Percentiles rank a stretch among this genome's conserved stretches.
These are phyloP conservation scores for Ruditapes philippinarum DNA, from an alignment of 1,140 invertebrate genomes.

Conservation along the genomic window DNA sequence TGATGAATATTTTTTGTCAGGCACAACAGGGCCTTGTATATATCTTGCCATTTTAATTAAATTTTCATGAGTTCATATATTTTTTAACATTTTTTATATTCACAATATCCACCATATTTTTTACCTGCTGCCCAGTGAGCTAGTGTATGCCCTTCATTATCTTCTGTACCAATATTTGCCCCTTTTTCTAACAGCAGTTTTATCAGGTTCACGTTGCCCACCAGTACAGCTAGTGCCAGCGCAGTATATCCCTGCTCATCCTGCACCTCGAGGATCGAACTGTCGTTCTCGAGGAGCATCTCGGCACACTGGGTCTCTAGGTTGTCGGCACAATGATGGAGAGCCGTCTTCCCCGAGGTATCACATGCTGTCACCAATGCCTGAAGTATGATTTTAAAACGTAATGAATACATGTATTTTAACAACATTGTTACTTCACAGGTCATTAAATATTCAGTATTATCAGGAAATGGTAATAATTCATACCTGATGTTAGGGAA, in stretches of 20 bases:
- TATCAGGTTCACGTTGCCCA: slow-evolving; percentile 84
- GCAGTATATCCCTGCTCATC: slow-evolving; percentile 98
- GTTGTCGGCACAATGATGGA: slow-evolving; percentile 96
- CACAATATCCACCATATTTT: no score
- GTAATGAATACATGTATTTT: no score
- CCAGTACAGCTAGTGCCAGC: slow-evolving; percentile 90
- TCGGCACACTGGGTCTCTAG: slow-evolving; percentile 88
- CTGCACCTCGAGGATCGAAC: slow-evolving; percentile 90
- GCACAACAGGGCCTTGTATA: no score
- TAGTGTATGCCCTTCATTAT: slow-evolving; percentile 98
- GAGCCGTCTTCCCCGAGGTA: slow-evolving; percentile 91
- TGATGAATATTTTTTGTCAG: no score
- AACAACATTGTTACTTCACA: no score
- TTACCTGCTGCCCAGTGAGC: slow-evolving; percentile 99
- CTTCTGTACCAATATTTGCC: slow-evolving; percentile 95
- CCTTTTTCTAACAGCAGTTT: slow-evolving; percentile 85
- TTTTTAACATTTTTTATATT: no score
- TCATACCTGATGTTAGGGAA: no score
- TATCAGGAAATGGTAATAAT: no score
- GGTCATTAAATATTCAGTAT: no score
- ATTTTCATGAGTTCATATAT: no score
- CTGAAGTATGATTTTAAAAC: no score
- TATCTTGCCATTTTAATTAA: no score
- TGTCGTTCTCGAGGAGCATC: slow-evolving; percentile 87
- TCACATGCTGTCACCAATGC: slow-evolving; percentile 74